phyloP scores from a whole-genome alignment of 53 echinoderm and acorn worm species.

The Hippasteria phrygiana region DNA sequence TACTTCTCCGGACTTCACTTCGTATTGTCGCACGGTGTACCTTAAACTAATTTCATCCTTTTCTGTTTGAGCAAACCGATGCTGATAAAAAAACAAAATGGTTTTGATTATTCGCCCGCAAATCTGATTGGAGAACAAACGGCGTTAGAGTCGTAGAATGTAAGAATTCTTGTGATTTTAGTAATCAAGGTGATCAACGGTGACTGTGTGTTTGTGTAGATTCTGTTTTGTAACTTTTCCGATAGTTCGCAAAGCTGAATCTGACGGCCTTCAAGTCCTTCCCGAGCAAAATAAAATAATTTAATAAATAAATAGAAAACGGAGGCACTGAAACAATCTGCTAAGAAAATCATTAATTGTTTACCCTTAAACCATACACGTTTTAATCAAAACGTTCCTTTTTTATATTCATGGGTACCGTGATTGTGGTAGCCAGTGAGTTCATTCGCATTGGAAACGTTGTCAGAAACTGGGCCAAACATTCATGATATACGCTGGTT shows the following conservation, averaged over 20 bases:
- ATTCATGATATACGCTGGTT: background rate
- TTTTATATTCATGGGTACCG: too few species aligned
- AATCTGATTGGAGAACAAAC: constrained; percentile 41
- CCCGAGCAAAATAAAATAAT: background rate
- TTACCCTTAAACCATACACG: too few species aligned
- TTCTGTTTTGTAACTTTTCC: background rate
- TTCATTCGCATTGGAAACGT: background rate
- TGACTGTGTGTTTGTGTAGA: background rate
- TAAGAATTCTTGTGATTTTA: constrained; percentile 2
- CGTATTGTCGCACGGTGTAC: constrained; percentile 7
- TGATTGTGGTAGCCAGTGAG: background rate
- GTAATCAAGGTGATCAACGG: background rate
- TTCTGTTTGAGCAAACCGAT: constrained; percentile 46
- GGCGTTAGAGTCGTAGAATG: background rate
- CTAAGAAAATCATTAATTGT: background rate
- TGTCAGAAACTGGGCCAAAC: background rate
- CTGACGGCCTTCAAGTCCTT: background rate
- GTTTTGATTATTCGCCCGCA: constrained; percentile 21
- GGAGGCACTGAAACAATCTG: background rate
- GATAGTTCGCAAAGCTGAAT: background rate
- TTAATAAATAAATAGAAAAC: background rate
- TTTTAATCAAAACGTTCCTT: too few species aligned
- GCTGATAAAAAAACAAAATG: background rate
- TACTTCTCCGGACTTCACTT: background rate
- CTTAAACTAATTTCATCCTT: constrained; percentile 33